Evolutionary conservation across 2,888 invertebrate species (phyloP).

Genomic region (Lampropteryx suffumata): DNA sequence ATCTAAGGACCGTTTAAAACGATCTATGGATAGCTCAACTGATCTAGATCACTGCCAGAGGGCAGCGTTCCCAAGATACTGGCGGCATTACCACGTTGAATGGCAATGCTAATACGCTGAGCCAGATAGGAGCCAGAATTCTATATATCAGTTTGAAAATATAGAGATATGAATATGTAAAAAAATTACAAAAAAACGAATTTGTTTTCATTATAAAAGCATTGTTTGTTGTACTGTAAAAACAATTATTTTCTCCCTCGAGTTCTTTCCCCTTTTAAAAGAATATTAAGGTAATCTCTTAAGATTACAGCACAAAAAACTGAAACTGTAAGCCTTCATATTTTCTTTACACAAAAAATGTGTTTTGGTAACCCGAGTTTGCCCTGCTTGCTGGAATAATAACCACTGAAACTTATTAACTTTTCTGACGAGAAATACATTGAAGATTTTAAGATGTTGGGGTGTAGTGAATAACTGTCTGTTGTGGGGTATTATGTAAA

Average conservation of each 20-base stretch:
- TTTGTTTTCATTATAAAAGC: background rate
- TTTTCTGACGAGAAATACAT: slow-evolving; percentile 52
- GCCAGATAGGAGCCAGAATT: too few relatives aligned
- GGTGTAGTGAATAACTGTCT: slow-evolving; percentile 37
- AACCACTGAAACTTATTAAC: slow-evolving; percentile 64
- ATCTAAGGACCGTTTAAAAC: too few relatives aligned
- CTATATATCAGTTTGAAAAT: slow-evolving; percentile 13
- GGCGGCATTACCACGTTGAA: too few relatives aligned
- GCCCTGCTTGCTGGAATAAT: slow-evolving; percentile 53
- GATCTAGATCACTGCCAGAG: too few relatives aligned
- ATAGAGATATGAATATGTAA: slow-evolving; percentile 8
- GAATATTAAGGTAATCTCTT: slow-evolving; percentile 73
- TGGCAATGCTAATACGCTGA: too few relatives aligned
- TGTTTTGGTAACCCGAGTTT: slow-evolving; percentile 53
- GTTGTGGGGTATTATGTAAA: background rate
- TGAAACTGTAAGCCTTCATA: slow-evolving; percentile 67
- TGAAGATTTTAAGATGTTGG: slow-evolving; percentile 38
- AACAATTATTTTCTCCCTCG: slow-evolving; percentile 54
- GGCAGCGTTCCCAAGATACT: too few relatives aligned
- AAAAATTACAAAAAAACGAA: background rate
- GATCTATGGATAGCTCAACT: too few relatives aligned
- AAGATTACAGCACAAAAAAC: slow-evolving; percentile 69
- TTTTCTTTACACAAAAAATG: slow-evolving; percentile 71
- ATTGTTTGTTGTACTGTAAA: slow-evolving; percentile 41
- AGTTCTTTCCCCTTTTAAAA: slow-evolving; percentile 55